Conservation (phyloP, 2,113 vertebrate species). For the Corythoichthys intestinalis region DNA sequence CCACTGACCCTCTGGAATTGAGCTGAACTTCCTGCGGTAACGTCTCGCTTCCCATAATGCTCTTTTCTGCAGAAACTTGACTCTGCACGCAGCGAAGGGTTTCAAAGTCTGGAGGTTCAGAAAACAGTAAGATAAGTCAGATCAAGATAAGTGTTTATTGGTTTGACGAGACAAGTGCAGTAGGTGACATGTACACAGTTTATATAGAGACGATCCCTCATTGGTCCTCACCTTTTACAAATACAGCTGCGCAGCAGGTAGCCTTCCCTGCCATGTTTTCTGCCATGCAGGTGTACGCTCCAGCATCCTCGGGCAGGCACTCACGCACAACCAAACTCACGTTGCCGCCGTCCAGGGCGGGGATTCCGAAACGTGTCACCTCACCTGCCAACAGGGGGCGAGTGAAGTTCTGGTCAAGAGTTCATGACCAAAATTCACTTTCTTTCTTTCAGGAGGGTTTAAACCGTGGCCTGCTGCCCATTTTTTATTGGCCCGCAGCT, state of each 20-base stretch:
- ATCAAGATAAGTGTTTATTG: background rate
- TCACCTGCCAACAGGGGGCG: conserved; percentile 56
- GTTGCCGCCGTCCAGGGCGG: conserved; percentile 45
- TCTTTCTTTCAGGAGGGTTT: background rate
- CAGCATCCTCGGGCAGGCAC: conserved; percentile 71
- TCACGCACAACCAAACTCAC: conserved; percentile 63
- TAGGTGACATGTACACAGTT: background rate
- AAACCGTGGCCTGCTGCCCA: too few species aligned
- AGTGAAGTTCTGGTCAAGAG: background rate
- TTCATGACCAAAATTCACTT: background rate
- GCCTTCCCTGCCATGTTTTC: conserved; percentile 68
- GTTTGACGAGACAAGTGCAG: background rate
- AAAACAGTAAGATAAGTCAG: background rate
- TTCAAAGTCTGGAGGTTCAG: conserved; percentile 60
- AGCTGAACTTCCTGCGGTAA: conserved; percentile 11
- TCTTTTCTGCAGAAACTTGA: conserved; percentile 19
- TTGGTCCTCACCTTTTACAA: conserved; percentile 51
- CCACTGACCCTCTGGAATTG: conserved; percentile 14
- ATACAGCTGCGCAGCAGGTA: conserved; percentile 68
- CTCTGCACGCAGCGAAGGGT: conserved; percentile 30
- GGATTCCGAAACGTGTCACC: conserved; percentile 53
- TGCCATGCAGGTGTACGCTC: conserved; percentile 70
- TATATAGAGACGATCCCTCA: too few species aligned
- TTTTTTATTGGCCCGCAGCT: too few species aligned
- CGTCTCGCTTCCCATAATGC: conserved; percentile 27